Conservation (phyloP, 2,113 vertebrate species). For the Pungitius pungitius region DNA sequence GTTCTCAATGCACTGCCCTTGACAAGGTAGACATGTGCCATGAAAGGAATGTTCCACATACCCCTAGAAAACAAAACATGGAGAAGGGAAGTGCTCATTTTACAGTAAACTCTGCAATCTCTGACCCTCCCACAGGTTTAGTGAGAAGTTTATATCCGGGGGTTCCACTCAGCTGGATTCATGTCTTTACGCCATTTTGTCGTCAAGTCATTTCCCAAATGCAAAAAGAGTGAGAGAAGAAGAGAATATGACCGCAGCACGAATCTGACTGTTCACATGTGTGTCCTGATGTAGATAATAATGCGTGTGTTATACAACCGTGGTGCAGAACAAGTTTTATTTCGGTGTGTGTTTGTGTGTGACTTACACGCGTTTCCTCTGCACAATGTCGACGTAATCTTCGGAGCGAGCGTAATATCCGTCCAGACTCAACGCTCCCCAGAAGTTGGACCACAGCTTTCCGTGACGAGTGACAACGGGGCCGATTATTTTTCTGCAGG, state of each 20-base stretch:
- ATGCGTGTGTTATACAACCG: not conserved
- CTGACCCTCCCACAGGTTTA: not conserved
- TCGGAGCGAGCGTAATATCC: conserved; percentile 97
- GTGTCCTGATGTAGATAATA: conserved; percentile 1
- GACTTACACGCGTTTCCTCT: conserved; percentile 95
- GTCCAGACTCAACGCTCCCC: conserved; percentile 95
- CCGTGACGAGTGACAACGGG: conserved; percentile 93
- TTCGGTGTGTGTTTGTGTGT: not conserved
- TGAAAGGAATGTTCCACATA: conserved; percentile 95
- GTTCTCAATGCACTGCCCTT: conserved; percentile 87
- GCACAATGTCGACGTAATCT: conserved; percentile 97
- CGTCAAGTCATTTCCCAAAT: conserved; percentile 30
- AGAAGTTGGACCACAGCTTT: conserved; percentile 99
- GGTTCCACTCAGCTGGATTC: conserved; percentile 16
- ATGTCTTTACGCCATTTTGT: conserved; percentile 22
- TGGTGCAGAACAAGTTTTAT: not conserved
- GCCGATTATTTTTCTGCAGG: conserved; percentile 91
- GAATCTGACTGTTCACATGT: conserved; percentile 20
- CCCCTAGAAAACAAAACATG: conserved; percentile 81
- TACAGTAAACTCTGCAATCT: conserved; percentile 24
- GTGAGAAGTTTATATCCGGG: conserved; percentile 16
- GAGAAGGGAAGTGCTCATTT: conserved; percentile 26
- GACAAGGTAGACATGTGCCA: conserved; percentile 94
- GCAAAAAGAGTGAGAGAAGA: conserved; percentile 9
- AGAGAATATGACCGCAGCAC: conserved; percentile 1